These are phyloP conservation scores for Rhinoderma darwinii DNA, from an alignment of 2,113 vertebrate genomes.

Conservation along the genomic window DNA sequence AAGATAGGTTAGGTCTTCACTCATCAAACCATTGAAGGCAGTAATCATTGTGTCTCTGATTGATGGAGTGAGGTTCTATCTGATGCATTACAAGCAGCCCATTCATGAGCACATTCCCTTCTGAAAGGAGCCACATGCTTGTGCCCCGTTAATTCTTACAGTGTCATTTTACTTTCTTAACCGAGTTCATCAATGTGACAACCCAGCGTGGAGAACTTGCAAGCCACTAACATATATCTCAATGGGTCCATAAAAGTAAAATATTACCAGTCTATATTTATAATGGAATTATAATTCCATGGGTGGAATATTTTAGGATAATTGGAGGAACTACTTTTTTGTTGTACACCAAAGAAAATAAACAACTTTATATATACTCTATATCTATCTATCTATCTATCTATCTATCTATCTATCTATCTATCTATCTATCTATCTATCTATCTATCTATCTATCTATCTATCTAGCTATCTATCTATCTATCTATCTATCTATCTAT, in stretches of 20 bases:
- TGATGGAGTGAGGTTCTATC: slow-evolving; percentile 56
- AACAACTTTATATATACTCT: background rate
- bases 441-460: background rate
- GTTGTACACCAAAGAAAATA: background rate
- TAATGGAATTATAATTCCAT: background rate
- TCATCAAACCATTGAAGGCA: slow-evolving; percentile 50
- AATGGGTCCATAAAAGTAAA: background rate
- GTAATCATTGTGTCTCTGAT: slow-evolving; percentile 56
- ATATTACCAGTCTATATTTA: background rate
- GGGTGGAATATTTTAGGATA: background rate
- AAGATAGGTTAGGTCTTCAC: slow-evolving; percentile 54
- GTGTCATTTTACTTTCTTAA: slow-evolving; percentile 48
- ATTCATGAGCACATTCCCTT: slow-evolving; percentile 31
- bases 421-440: background rate
- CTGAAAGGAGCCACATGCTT: slow-evolving; percentile 43
- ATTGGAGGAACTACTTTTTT: background rate
- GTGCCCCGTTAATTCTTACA: slow-evolving; percentile 8
- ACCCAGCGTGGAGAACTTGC: background rate
- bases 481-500: too few species aligned
- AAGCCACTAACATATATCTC: background rate
- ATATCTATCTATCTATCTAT: background rate
- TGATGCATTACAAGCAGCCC: slow-evolving; percentile 49
- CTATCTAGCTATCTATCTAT: too few species aligned
- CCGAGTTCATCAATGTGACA: slow-evolving; percentile 40
- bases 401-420: background rate